Evolutionary conservation across 2,888 invertebrate genomes (phyloP), one percentile per base, ranked within the genome.

Genomic region (Phorcus lineatus): DNA sequence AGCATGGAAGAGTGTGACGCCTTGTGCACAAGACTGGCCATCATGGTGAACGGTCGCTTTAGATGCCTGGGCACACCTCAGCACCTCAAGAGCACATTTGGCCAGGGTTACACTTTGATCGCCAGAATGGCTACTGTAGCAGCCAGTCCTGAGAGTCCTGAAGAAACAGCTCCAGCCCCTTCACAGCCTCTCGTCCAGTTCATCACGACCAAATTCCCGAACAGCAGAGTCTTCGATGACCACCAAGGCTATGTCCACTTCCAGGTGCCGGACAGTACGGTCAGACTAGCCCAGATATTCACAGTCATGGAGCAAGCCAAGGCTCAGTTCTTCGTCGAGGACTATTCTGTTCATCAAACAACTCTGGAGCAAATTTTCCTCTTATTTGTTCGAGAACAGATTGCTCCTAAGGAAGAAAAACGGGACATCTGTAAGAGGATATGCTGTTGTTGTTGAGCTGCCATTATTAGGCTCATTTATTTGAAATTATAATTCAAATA

Each of bases 1-100:
- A 96, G 96, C 90, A 97, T 97, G 97, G 97, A 97, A 92, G 97
- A 97, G 94, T 97, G 96, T 93, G 97, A 97, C 91, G 95, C 96
- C 57, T 94, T 97, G 24, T 97, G 97, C 92, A 94, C 95, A 77
- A 95, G 96, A 82, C 93, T 97, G 84, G 96, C 95, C 0, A 96
- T 97, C 83, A 95, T 97, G 96, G 95, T 95, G 0, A 94, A 94
- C 82, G 97, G 97, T 0, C 94, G 94, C 87, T 94, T 97, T 86
- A 95, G 95, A 83, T 96, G 96, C 89, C 94, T 96, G 74, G 97
- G 96, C 77, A 94, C 95, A 80, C 95, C 96, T 83, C 95, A 95
- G 83, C 95, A 95, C 83, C 94, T 97, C 87, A 96, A 97, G 89
- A 95, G 95, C 80, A 94, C 94, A 78, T 96, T 95, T 91, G 96